Base-by-base conservation (phyloP, 2,888 invertebrate genomes). In the Itoplectis maculator region DNA sequence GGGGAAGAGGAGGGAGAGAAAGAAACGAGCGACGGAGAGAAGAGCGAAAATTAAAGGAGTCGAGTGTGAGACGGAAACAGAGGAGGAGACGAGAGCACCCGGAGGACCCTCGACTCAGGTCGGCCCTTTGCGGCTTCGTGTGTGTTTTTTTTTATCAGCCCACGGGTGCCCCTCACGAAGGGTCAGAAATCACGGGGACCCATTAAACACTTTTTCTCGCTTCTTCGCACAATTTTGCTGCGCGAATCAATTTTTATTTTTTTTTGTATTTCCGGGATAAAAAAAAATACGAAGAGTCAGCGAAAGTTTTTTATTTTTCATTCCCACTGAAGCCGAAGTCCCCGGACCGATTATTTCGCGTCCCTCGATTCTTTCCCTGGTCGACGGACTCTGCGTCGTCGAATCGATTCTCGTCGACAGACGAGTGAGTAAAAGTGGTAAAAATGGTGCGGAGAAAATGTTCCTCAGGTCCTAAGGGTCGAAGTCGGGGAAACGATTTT, bases 101-200 rank as follows among this genome's bases (percentile, higher is more conserved):
- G 18, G 69, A 81, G 83, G 49, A 61, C 77, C 56, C 74, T 78
- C 49, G 29, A 70, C 61, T 69, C 68, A 54, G 75, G n/a, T n/a
- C 61, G 74, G 45, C 59, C 74, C 78, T 83, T 84, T 82, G 82
- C 82, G 82, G 45, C 29, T 72, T 69, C 35, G n/a, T n/a, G n/a
- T n/a, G n/a, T n/a, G n/a, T n/a, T n/a, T 56, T 47, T 68, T 59
- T 49, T 73, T 42, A 23, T 35, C 45, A 49, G 15, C 37, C 9
- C 59, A 37, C 13, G 9, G 23, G 45, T 59, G 59, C 15, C 73
- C 18, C 37, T 5, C 18, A n/a, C 37, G 18, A 35, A 37, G 61
- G 47, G 73, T 61, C 49, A 59, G 54, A 29, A 59, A 56, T 56
- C 59, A 29, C 42, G 42, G 70, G 5, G 29, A 56, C 29, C 29